These are phyloP conservation scores for Orius insidiosus DNA, from an alignment of 1,140 invertebrate genomes.

Conservation along the genomic window DNA sequence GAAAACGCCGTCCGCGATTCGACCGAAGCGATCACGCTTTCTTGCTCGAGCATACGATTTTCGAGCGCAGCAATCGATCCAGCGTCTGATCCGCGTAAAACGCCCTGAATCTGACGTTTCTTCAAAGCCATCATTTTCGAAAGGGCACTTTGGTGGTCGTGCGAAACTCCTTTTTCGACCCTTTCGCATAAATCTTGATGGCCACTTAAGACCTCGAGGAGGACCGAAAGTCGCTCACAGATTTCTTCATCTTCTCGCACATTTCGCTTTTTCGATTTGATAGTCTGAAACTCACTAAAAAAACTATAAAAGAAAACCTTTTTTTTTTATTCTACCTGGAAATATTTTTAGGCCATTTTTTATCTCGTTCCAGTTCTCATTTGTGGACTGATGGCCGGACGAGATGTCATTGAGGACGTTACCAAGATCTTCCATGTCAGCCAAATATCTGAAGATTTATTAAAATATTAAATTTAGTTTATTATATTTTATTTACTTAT, in stretches of 20 bases:
- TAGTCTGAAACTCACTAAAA: constrained; percentile 30
- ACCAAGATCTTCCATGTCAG: constrained; percentile 38
- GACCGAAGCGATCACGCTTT: constrained; percentile 48
- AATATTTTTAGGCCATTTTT: constrained; percentile 40
- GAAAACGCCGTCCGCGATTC: constrained; percentile 52
- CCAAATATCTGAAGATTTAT: constrained; percentile 27
- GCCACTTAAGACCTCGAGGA: constrained; percentile 41
- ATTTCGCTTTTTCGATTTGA: constrained; percentile 30
- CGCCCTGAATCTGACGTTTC: constrained; percentile 50
- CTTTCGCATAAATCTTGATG: constrained; percentile 50
- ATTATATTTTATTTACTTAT: constrained; percentile 24
- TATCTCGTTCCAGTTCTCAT: constrained; percentile 38
- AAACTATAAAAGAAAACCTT: constrained; percentile 7
- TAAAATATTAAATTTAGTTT: constrained; percentile 1
- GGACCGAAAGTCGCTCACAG: constrained; percentile 40
- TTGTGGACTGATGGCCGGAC: constrained; percentile 22
- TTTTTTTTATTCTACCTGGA: constrained; percentile 31
- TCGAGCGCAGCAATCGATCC: constrained; percentile 50
- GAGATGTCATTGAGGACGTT: constrained; percentile 24
- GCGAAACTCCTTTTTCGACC: constrained; percentile 46
- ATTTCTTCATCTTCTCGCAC: constrained; percentile 37
- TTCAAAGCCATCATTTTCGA: constrained; percentile 50
- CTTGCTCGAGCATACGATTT: constrained; percentile 49
- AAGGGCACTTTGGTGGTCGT: constrained; percentile 48
- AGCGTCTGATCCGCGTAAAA: constrained; percentile 38